Percentiles rank a stretch among this genome's conserved stretches.
These are phyloP conservation scores for Lepilemur ruficaudatus DNA, from an alignment of 2,797 vertebrate genomes.

Conservation along the genomic window DNA sequence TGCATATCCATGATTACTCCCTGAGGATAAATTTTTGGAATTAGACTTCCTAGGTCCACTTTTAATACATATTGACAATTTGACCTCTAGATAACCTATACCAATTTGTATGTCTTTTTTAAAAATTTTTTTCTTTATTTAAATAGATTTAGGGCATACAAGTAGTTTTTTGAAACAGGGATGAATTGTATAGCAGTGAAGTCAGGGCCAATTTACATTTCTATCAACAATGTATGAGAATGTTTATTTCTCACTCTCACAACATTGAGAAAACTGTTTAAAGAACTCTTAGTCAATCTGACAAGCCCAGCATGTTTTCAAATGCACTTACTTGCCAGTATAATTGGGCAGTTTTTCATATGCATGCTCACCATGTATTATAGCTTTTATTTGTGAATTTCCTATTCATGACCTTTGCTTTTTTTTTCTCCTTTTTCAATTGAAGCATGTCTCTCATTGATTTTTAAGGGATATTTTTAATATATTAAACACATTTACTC, in stretches of 20 bases:
- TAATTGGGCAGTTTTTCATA: neutral
- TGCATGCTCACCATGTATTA: neutral
- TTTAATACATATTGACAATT: neutral
- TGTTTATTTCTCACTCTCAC: neutral
- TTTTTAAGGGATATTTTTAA: neutral
- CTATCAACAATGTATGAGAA: neutral
- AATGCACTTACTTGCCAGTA: neutral
- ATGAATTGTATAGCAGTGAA: neutral
- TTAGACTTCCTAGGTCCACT: neutral
- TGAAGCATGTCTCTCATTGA: neutral
- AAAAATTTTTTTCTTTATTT: neutral
- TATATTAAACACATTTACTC: neutral
- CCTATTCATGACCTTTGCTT: neutral
- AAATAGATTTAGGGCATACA: neutral
- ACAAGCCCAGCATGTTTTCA: neutral
- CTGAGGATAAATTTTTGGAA: slow-evolving; percentile 2
- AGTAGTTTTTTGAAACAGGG: no score
- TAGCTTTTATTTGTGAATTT: slow-evolving; percentile 17
- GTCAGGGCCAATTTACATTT: neutral
- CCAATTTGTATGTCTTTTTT: neutral
- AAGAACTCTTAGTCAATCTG: neutral
- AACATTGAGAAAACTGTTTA: neutral
- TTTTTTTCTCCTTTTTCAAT: neutral
- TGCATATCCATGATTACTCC: neutral
- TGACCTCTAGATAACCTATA: neutral